Base-by-base conservation (phyloP, 2,113 vertebrate genomes). In the Scalopus aquaticus region DNA sequence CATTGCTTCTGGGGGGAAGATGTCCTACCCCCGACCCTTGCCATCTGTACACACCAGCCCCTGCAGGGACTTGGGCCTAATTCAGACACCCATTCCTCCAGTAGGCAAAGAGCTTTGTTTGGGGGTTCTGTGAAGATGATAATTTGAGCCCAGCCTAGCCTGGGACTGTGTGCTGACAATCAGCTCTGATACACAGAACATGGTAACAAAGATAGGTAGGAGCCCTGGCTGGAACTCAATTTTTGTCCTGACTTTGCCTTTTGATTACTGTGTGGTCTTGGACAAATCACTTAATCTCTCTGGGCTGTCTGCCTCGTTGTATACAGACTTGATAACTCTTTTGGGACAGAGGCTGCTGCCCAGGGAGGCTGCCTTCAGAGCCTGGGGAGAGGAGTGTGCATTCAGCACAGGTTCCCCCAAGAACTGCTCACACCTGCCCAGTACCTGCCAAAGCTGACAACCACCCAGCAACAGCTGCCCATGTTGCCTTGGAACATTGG, bases 201-300 rank as follows among this genome's bases (percentile, higher is more conserved):
- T 67, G 49, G 80, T 39, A 58, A 32, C 54, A 42, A 83, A 88
- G 70, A 3, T 16, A 9, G 19, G 15, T 39, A n/a, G 20, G 22
- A 26, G 6, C 49, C 72, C 72, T 46, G 62, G 39, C 32, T 67
- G 24, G 58, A 80, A 83, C 6, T 44, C 60, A 90, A 5, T 94
- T 74, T 49, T 62, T 58, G 51, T 80, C 65, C n/a, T 32, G 9
- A 26, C 26, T 86, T 90, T 95, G 88, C 60, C 54, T 1, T 78
- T 72, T 39, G 79, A 58, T 51, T 64, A 30, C 87, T 92, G 30
- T 87, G 86, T 93, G 74, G 73, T 74, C 49, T 93, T 70, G 24
- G 62, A 54, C 76, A 83, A 91, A 37, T 89, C 65, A 35, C 67
- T 77, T 78, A 60, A 51, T 49, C 35, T 93, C 65, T 96, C 93